These are phyloP conservation scores for Mimas tiliae DNA, from an alignment of 2,888 invertebrate genomes.

Conservation along the genomic window DNA sequence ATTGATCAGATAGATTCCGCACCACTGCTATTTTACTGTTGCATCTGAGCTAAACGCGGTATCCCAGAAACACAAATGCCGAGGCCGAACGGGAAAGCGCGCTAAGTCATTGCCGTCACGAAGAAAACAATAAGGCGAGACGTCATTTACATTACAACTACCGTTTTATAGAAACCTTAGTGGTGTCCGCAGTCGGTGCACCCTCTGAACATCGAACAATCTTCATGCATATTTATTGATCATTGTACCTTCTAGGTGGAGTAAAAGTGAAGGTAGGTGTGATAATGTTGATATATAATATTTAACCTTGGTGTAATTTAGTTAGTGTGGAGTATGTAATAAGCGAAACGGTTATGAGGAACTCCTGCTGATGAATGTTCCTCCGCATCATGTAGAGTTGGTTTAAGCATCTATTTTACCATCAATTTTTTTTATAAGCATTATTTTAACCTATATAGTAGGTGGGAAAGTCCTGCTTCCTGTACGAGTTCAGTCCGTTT, in stretches of 20 bases:
- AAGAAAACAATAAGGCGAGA: constrained; percentile 47
- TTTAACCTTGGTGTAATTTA: neutral
- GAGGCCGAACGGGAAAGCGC: constrained; percentile 46
- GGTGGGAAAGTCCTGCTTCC: no score
- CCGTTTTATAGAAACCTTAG: constrained; percentile 36
- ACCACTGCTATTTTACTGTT: constrained; percentile 26
- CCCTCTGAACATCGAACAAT: constrained; percentile 4
- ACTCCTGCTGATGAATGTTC: neutral
- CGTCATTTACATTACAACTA: constrained; percentile 44
- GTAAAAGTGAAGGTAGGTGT: constrained; percentile 14
- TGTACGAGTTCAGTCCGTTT: no score
- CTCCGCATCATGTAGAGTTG: neutral
- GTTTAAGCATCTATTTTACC: neutral
- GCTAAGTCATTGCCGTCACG: constrained; percentile 39
- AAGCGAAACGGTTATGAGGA: neutral
- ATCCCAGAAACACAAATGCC: constrained; percentile 51
- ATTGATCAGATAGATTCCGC: constrained; percentile 16
- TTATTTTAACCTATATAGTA: no score
- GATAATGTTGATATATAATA: neutral
- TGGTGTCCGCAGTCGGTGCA: constrained; percentile 15
- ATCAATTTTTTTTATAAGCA: no score
- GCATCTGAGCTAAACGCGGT: constrained; percentile 29
- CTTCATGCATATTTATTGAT: constrained; percentile 22
- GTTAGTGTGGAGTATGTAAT: neutral
- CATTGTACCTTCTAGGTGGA: constrained; percentile 3